Percentiles rank a stretch among this genome's conserved stretches.
Conservation (phyloP, 1,140 invertebrate genomes). For the Dendrolimus kikuchii region DNA sequence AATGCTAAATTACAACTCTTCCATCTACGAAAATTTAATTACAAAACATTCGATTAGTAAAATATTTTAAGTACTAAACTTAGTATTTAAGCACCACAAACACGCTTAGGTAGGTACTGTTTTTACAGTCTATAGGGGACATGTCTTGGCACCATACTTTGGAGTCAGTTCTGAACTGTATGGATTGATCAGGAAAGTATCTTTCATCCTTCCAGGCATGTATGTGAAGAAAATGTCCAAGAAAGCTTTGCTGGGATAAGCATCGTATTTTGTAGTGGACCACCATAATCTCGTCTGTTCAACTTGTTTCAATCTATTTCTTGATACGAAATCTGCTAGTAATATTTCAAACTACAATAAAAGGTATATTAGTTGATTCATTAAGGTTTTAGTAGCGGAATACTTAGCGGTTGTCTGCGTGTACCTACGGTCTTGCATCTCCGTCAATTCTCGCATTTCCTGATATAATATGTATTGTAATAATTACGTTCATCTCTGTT, state of each 20-base stretch:
- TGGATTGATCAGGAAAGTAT: slow-evolving; percentile 48
- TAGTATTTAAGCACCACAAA: too few species aligned
- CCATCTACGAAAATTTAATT: too few species aligned
- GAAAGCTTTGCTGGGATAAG: slow-evolving; percentile 53
- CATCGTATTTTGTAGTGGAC: slow-evolving; percentile 54
- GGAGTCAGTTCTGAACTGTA: slow-evolving; percentile 44
- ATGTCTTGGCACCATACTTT: slow-evolving; percentile 51
- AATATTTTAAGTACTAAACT: too few species aligned
- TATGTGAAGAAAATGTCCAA: slow-evolving; percentile 61
- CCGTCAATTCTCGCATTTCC: too few species aligned
- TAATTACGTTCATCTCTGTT: too few species aligned
- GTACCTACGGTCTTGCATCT: too few species aligned
- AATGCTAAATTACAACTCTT: too few species aligned
- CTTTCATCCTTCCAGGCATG: slow-evolving; percentile 54
- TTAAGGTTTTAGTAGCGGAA: not conserved
- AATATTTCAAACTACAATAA: slow-evolving; percentile 49
- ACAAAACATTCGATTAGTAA: too few species aligned
- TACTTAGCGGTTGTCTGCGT: too few species aligned
- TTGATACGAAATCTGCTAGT: slow-evolving; percentile 42
- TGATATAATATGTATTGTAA: too few species aligned
- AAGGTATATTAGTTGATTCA: not conserved
- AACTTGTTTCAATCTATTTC: slow-evolving; percentile 47
- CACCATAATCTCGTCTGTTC: slow-evolving; percentile 56
- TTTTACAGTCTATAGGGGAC: slow-evolving; percentile 26
- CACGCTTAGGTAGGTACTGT: not conserved